Base-by-base conservation (phyloP, 2,888 invertebrate species). In the Euzophera pinguis region DNA sequence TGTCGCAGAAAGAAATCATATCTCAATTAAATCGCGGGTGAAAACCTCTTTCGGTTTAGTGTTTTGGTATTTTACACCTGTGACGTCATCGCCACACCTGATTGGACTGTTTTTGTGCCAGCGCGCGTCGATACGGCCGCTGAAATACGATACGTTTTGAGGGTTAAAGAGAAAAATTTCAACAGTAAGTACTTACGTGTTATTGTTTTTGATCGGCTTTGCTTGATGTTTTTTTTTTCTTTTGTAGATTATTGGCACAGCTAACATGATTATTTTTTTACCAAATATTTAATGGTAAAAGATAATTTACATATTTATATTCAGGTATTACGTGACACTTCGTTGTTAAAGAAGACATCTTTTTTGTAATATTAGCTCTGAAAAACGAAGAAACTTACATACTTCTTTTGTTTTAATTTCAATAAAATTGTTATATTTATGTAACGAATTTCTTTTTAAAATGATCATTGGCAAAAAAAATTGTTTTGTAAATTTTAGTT, bases 1-100 rank as follows among this genome's bases (percentile, higher is more conserved):
- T 78, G 73, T 71, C 71, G 71, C 63, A 68, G 75, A 76, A 75
- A n/a, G 79, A 71, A 74, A 68, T 66, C 68, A 78, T 74, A 78
- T 71, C 72, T 82, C 80, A 81, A 85, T 84, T 81, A 83, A 87
- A 70, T 66, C 61, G 63, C 60, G 62, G 54, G 62, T 64, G 64
- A 56, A 60, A 64, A 57, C 53, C 59, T 54, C 50, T 57, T 55
- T 47, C 38, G 53, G 55, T 58, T 57, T 56, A 57, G 64, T 66
- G 64, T 62, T 61, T 58, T 61, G 61, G 63, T 64, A 59, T 59
- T 37, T 54, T 47, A 39, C 47, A 62, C 66, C 63, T 67, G 76
- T 75, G 73, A 73, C 73, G 67, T 69, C 62, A 60, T 37, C 35
- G n/a, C 45, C 54, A 55, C 54, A 45, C 53, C 51, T 43, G 61